Evolutionary conservation across 2,797 vertebrate species (phyloP), one percentile per base, ranked within the genome.

Genomic region (Oceanodroma leucorhoa): DNA sequence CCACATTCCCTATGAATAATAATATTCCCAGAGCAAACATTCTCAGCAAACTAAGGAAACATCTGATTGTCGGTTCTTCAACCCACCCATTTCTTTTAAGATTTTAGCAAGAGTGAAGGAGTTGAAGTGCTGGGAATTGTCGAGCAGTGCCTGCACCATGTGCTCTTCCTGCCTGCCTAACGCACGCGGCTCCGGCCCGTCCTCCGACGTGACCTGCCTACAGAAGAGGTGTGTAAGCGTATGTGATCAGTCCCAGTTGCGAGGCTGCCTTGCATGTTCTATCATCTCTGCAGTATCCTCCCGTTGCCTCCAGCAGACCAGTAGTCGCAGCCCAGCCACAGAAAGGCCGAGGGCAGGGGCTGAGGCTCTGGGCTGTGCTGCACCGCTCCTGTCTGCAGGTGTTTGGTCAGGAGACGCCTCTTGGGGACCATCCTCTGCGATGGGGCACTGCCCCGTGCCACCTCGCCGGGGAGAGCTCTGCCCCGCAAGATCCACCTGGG

Each of bases 41-140:
- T 78, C 61, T 75, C 84, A 36, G 87, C 58, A 80, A 94, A 83
- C 34, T 58, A 36, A 87, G 53, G 41, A 67, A 91, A 67, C 19
- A 58, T 40, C n/a, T n/a, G 14, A 93, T 40, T 73, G 34, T 61
- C 57, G 34, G 46, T 60, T 81, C 50, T 78, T 78, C 50, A 90
- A 64, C n/a, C 24, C 26, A 73, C 50, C 32, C 29, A 26, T 29
- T 80, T 73, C 45, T 87, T 65, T 21, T 16, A 43, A 69, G 10
- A 41, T 65, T 82, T 73, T 62, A 77, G 29, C 43, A 41, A 54
- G 58, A 65, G 7, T 19, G 62, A 88, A 54, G 46, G 54, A 72
- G 34, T 32, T 82, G 8, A 81, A 65, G 43, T 2, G 10, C 26
- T 65, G 58, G 32, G 32, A 89, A 50, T 7, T 29, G 36, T 34